These are phyloP conservation scores for Schrankia costaestrigalis DNA, from an alignment of 2,888 invertebrate species.

Conservation along the genomic window DNA sequence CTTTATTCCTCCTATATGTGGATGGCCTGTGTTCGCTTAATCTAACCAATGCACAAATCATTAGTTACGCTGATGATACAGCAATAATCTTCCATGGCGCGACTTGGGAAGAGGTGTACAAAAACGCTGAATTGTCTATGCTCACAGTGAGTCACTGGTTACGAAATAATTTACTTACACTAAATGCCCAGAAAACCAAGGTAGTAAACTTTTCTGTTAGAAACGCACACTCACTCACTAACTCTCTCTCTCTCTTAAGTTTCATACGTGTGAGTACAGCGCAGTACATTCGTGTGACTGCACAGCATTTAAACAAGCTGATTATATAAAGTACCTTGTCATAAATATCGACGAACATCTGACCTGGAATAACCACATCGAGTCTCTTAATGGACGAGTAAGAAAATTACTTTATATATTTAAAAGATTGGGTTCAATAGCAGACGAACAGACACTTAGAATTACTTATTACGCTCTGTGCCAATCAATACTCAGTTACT, in stretches of 20 bases:
- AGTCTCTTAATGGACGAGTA: background rate
- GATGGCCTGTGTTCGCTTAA: background rate
- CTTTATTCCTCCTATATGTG: background rate
- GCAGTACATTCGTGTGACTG: background rate
- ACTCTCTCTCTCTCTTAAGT: background rate
- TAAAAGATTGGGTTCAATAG: background rate
- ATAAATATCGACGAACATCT: background rate
- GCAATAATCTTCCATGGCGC: background rate
- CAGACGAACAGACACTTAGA: too few species aligned
- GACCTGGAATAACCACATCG: background rate
- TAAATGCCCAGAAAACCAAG: background rate
- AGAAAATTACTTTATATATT: too few species aligned
- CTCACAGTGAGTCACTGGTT: background rate
- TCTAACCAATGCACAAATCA: background rate
- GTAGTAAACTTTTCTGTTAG: background rate
- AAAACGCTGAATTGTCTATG: background rate
- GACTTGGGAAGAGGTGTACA: background rate
- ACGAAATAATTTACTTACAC: too few species aligned
- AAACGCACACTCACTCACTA: background rate
- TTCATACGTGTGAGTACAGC: background rate
- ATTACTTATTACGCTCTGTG: too few species aligned
- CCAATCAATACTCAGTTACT: too few species aligned
- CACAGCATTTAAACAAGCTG: background rate
- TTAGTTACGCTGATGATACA: background rate
- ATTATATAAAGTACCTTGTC: background rate